Conservation (phyloP, 2,113 vertebrate species). For the Amia ocellicauda region DNA sequence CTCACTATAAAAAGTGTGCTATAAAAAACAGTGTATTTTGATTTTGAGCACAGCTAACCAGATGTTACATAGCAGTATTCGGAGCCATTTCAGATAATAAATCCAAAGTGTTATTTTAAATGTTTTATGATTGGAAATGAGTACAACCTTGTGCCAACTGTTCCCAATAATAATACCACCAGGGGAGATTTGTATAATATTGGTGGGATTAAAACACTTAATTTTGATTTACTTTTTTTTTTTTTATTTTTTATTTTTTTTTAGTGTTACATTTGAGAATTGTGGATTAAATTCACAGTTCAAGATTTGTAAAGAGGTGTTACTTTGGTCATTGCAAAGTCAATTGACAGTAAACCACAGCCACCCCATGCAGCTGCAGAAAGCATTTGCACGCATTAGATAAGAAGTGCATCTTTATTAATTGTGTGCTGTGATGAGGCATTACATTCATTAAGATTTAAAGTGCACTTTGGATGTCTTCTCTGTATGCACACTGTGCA, state of each 20-base stretch:
- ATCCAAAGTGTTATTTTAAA: neutral
- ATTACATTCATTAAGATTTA: no score
- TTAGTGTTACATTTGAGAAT: neutral
- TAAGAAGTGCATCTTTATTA: no score
- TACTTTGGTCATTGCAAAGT: no score
- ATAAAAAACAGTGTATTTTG: neutral
- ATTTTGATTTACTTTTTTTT: slow-evolving; percentile 14
- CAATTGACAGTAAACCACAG: no score
- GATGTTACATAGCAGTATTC: neutral
- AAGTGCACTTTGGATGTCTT: no score
- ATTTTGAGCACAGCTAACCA: slow-evolving; percentile 13
- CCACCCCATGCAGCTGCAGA: no score
- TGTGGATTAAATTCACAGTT: no score
- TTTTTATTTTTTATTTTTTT: slow-evolving; percentile 8
- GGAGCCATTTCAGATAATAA: slow-evolving; percentile 14
- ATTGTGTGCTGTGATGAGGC: no score
- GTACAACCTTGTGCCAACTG: slow-evolving; percentile 5
- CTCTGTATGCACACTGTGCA: no score
- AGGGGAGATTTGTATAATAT: slow-evolving; percentile 3
- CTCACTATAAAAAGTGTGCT: neutral
- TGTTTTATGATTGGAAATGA: slow-evolving; percentile 7
- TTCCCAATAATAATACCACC: slow-evolving; percentile 1
- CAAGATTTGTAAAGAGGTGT: neutral
- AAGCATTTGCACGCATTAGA: no score
- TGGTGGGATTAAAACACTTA: no score